A percentile compares a stretch with the other conserved stretches of the same genome.
Evolutionary conservation across 2,888 invertebrate species (phyloP).

Genomic region (Drosophila leonis): DNA sequence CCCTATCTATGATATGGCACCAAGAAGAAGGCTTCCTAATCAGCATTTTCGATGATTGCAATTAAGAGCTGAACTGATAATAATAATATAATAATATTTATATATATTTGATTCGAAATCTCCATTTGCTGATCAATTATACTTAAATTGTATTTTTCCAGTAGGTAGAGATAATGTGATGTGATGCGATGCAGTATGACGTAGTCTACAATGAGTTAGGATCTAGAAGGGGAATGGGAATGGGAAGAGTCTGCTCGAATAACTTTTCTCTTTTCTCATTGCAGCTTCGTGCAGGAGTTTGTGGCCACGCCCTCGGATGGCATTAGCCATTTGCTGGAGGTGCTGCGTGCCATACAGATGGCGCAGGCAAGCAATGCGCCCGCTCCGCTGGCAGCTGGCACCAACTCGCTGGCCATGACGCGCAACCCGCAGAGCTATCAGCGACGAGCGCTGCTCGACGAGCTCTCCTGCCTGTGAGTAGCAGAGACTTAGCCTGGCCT

Average conservation of each 20-base stretch:
- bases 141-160: background rate
- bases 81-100: background rate
- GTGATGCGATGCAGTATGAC: background rate
- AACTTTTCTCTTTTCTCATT: background rate
- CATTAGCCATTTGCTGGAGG: slow-evolving; percentile 92
- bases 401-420: slow-evolving; percentile 82
- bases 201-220: background rate
- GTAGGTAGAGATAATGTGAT: background rate
- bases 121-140: background rate
- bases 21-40: slow-evolving; percentile 6
- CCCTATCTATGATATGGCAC: slow-evolving; percentile 8
- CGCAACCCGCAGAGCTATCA: slow-evolving; percentile 89
- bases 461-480: slow-evolving; percentile 92
- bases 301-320: slow-evolving; percentile 95
- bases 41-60: slow-evolving; percentile 3
- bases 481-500: background rate
- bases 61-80: slow-evolving; percentile 9
- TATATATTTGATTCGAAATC: background rate
- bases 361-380: slow-evolving; percentile 89
- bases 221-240: background rate
- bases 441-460: slow-evolving; percentile 92
- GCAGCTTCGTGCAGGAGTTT: slow-evolving; percentile 96
- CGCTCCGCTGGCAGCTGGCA: slow-evolving; percentile 62
- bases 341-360: slow-evolving; percentile 93
- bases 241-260: too few relatives aligned